Percentiles rank a stretch among this genome's conserved stretches.
Evolutionary conservation across 1,140 invertebrate genomes (phyloP).

Genomic region (Caenorhabditis tropicalis): DNA sequence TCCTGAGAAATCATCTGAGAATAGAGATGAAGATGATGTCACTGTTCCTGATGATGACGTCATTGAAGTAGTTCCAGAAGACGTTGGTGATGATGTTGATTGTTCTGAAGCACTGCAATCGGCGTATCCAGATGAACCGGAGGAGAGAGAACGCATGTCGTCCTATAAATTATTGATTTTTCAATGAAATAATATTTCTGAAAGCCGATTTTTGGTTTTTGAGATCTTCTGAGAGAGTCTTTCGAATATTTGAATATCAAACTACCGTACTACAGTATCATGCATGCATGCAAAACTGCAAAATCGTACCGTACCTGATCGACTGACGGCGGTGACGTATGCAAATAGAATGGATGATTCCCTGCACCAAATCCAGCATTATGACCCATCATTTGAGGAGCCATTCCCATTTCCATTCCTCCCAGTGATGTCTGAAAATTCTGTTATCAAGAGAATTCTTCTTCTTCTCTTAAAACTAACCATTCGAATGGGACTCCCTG

Average conservation of each 20-base stretch:
- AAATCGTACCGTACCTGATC: background rate
- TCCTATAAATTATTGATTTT: constrained; percentile 41
- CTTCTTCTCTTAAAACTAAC: background rate
- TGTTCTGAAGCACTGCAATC: constrained; percentile 32
- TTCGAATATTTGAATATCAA: too few species aligned
- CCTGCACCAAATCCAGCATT: constrained; percentile 9
- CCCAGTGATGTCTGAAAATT: background rate
- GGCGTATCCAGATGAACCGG: constrained; percentile 18
- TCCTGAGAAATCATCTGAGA: background rate
- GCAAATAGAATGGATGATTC: constrained; percentile 45
- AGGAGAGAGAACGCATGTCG: constrained; percentile 52
- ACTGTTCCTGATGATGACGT: background rate
- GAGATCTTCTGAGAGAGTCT: too few species aligned
- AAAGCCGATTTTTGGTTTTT: too few species aligned
- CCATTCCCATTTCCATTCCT: background rate
- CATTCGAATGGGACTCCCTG: constrained; percentile 29
- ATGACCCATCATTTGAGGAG: constrained; percentile 23
- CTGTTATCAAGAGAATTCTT: background rate
- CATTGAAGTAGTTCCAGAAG: constrained; percentile 2
- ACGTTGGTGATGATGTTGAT: constrained; percentile 8
- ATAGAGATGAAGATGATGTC: background rate
- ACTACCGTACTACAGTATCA: background rate
- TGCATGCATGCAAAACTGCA: background rate
- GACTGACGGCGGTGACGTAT: constrained; percentile 43
- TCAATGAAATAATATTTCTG: background rate